Percentiles rank a stretch among this genome's conserved stretches.
phyloP scores from a whole-genome alignment of 2,888 invertebrate species.

The Tachina fera region DNA sequence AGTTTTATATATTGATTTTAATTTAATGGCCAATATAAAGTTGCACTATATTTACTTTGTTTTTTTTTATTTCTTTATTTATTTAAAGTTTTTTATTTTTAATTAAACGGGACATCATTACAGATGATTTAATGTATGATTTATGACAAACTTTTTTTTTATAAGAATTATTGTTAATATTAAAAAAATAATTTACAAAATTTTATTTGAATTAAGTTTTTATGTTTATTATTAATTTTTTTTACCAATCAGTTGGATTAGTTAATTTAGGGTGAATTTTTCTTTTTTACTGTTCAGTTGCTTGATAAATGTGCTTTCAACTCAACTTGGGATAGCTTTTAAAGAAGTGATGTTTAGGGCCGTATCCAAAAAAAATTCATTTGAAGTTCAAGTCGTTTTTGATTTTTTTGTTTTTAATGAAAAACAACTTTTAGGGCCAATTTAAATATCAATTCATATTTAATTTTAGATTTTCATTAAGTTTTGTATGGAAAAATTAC shows the following conservation, averaged over 20 bases:
- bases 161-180: constrained; percentile 41
- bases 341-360: too few species aligned
- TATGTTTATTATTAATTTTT: constrained; percentile 2
- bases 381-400: too few species aligned
- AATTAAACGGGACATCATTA: constrained; percentile 63
- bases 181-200: constrained; percentile 66
- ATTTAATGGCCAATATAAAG: constrained; percentile 53
- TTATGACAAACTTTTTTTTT: constrained; percentile 50
- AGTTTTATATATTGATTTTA: constrained; percentile 32
- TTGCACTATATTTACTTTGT: constrained; percentile 28
- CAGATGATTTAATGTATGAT: constrained; percentile 63
- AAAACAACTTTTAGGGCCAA: too few species aligned
- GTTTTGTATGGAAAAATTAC: too few species aligned
- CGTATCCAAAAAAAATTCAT: too few species aligned
- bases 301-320: too few species aligned
- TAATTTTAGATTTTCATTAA: too few species aligned
- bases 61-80: background rate
- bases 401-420: too few species aligned
- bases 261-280: background rate
- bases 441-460: too few species aligned
- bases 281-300: too few species aligned
- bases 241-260: constrained; percentile 11
- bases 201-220: constrained; percentile 29
- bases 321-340: too few species aligned
- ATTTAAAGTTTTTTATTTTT: constrained; percentile 18